Evolutionary conservation across 1,140 invertebrate species (phyloP), one percentile per base, ranked within the genome.

Genomic region (Drosophila seguyi): DNA sequence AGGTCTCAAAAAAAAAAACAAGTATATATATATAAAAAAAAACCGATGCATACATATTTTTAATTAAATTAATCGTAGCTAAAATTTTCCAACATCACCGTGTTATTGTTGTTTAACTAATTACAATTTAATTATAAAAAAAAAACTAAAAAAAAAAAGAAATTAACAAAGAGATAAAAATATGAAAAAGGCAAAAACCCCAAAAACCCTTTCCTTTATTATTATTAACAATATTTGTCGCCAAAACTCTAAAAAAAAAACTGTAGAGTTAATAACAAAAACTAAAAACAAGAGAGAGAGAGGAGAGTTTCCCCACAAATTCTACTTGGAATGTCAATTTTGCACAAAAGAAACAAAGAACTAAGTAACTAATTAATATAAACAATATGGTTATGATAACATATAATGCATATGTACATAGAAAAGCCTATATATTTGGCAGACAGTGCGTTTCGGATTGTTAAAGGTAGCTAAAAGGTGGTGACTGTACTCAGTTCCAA

Each of bases 91-190:
- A 71, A 90, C 85, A 85, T 85, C 85, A 90, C 81, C 65, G 52
- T 90, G 85, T 84, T 84, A 90, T 84, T 88, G 81, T 90, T 90
- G 85, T 88, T 83, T 72, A 81, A 79, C 53, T 69, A 78, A 84
- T 71, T 80, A 36, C 4, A 58, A 69, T 34, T n/a, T 11, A 39
- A 81, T 22, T 18, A 57, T 62, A 72, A 41, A n/a, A 14, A 69
- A 31, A 31, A 10, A 7, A n/a, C 8, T 8, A 1, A 72, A 52
- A 34, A 66, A 25, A 61, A 39, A 34, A 57, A 18, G 41, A 68
- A 39, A 45, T 44, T 50, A 56, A 57, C 52, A 55, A 47, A 61
- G 57, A 39, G 16, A 3, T 10, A 39, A 42, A 42, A 58, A 10
- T 36, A 22, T 20, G 18, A 42, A 57, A 55, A 58, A 55, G 34